Evolutionary conservation across 2,888 invertebrate genomes (phyloP), one percentile per base, ranked within the genome.

Genomic region (Protula sp.): DNA sequence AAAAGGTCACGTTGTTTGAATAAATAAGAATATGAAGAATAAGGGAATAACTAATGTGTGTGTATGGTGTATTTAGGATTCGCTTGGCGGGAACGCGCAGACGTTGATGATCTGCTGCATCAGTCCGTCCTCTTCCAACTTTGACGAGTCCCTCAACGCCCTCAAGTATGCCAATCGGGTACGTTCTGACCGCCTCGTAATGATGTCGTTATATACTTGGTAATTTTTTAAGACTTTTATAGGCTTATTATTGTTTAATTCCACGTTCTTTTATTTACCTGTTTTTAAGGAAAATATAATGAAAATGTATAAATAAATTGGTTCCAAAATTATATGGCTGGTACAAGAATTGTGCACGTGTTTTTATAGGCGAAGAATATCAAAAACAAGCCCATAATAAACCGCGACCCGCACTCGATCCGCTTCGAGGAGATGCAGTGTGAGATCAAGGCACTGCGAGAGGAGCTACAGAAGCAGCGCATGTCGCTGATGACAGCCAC

Each of bases 31-130:
- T n/a, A n/a, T n/a, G n/a, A n/a, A n/a, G n/a, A n/a, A n/a, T n/a
- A n/a, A n/a, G n/a, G n/a, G n/a, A n/a, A n/a, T n/a, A n/a, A n/a
- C n/a, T n/a, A n/a, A n/a, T n/a, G n/a, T n/a, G n/a, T n/a, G n/a
- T n/a, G n/a, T n/a, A n/a, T n/a, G n/a, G n/a, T n/a, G n/a, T 38
- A 14, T 38, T 19, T 14, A 38, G 38, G 38, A 38, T 38, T 81
- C 81, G 1, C 67, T 81, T 1, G 81, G 81, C 45, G 81, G 81
- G 3, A 81, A 81, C 69, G 77, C 81, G 3, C 72, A 77, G 61
- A 81, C 81, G 1, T 60, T 81, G 56, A 81, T 81, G 81, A 77
- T 81, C 30, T 81, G 81, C 58, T 81, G 81, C 68, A 72, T 81
- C 47, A 80, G 80, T 68, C 81, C 81, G 0, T 73, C 79, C 5